Base-by-base conservation (phyloP, 2,888 invertebrate species). In the Agrenia bidenticulata region DNA sequence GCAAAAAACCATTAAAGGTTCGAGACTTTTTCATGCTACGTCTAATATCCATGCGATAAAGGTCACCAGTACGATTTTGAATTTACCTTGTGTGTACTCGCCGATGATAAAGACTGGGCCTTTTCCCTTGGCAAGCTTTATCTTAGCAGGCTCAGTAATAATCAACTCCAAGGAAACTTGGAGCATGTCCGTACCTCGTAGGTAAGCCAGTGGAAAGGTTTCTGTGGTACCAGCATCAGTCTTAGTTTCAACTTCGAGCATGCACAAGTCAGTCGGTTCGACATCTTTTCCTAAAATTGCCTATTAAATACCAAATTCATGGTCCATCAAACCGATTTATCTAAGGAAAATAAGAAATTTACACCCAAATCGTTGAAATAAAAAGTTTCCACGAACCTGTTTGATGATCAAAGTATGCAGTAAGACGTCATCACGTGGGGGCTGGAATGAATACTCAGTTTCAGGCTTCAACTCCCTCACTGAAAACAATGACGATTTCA, bases 61-160 rank as follows among this genome's bases (percentile, higher is more conserved):
- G 5, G 11, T 11, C 4, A 32, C 4, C 32, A 32, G n/a, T n/a
- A 26, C n/a, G 17, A 11, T 19, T 32, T 15, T 7, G 1, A 7
- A 19, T 50, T 26, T 57, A 67, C 63, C 67, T 50, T 61, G 24
- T 9, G 55, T 50, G 54, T 68, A 61, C 17, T 62, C 58, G 1
- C 64, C 68, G 23, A 68, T 19, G 1, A 68, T 1, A 53, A 58
- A 62, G 15, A 68, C 62, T 2, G 68, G 68, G 4, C 68, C 68
- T 21, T 64, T 51, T 11, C 68, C 68, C 42, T 61, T 45, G 7
- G 11, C 42, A 49, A 68, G 50, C 13, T 41, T 51, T 21, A 68
- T 55, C 21, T 58, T 65, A 49, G 58, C 50, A 15, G 5, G 19
- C 41, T 59, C 60, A 1, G 59, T 56, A 17, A 68, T 54, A 1